Conservation (phyloP, 2,888 invertebrate genomes). For the Athalia rosae region DNA sequence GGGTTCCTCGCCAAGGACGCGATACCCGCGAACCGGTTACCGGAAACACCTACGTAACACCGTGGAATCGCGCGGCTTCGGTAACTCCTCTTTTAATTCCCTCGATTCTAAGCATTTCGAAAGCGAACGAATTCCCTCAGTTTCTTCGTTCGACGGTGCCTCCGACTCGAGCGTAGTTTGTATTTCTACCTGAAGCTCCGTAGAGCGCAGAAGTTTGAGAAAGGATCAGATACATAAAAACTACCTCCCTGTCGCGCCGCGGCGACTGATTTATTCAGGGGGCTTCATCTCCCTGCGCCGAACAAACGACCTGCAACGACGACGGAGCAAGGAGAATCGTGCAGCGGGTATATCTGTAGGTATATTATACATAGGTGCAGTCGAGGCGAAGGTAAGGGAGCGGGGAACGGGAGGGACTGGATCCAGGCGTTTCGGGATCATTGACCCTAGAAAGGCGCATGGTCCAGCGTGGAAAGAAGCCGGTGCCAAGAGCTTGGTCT, state of each 20-base stretch:
- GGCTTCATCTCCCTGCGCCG: no score
- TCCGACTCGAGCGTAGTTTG: no score
- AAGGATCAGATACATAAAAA: no score
- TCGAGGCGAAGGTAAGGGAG: neutral
- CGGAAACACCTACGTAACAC: slow-evolving; percentile 10
- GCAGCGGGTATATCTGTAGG: neutral
- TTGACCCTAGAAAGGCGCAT: slow-evolving; percentile 7
- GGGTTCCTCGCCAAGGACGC: neutral
- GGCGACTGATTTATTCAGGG: slow-evolving; percentile 10
- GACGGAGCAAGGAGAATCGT: neutral
- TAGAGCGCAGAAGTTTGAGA: no score
- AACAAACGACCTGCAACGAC: neutral
- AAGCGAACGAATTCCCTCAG: neutral
- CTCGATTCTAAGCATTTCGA: neutral
- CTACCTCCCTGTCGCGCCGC: no score
- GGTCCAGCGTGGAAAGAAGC: slow-evolving; percentile 42
- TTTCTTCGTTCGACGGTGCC: neutral
- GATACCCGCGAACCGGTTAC: neutral
- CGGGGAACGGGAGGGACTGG: slow-evolving; percentile 4
- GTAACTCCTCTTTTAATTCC: neutral
- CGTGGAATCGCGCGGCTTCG: neutral
- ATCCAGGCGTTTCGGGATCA: slow-evolving; percentile 36
- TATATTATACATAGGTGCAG: neutral
- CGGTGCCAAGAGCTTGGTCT: neutral
- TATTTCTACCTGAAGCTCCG: no score